phyloP scores from a whole-genome alignment of 2,888 invertebrate genomes.

The Drepanosiphum platanoidis region DNA sequence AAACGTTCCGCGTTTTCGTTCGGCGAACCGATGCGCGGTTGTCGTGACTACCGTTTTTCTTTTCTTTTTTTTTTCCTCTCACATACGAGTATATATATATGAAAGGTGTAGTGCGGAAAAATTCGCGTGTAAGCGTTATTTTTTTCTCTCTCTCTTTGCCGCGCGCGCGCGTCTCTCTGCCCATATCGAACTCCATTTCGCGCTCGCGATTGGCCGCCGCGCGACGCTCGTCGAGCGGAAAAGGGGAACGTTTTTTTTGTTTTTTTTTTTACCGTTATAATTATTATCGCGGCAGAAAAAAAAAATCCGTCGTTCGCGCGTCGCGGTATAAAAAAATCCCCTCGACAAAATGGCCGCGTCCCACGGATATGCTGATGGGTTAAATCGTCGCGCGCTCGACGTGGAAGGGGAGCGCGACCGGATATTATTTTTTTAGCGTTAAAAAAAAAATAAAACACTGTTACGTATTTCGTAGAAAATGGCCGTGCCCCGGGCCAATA shows the following conservation, averaged over 20 bases:
- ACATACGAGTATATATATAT: no score
- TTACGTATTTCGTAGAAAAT: conserved; percentile 19
- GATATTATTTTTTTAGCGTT: conserved; percentile 46
- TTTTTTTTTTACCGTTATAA: conserved; percentile 20
- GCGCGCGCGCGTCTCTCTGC: no score
- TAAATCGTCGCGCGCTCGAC: not conserved
- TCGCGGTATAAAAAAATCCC: conserved; percentile 37
- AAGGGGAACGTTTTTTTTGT: conserved; percentile 45
- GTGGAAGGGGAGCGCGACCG: conserved; percentile 22
- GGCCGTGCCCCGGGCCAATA: conserved; percentile 49
- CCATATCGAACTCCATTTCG: conserved; percentile 24
- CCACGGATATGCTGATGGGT: conserved; percentile 49
- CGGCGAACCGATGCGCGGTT: not conserved
- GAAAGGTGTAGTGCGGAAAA: no score
- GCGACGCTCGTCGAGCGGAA: not conserved
- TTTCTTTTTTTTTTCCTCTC: not conserved
- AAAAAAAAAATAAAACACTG: conserved; percentile 53
- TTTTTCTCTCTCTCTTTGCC: not conserved
- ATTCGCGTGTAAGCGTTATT: not conserved
- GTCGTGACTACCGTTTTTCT: not conserved
- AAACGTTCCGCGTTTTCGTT: not conserved
- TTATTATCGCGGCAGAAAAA: conserved; percentile 25
- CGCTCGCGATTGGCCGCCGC: conserved; percentile 32
- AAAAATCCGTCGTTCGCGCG: not conserved
- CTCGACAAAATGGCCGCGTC: conserved; percentile 5